Conservation (phyloP, 1,140 invertebrate species). For the Ips nitidus region DNA sequence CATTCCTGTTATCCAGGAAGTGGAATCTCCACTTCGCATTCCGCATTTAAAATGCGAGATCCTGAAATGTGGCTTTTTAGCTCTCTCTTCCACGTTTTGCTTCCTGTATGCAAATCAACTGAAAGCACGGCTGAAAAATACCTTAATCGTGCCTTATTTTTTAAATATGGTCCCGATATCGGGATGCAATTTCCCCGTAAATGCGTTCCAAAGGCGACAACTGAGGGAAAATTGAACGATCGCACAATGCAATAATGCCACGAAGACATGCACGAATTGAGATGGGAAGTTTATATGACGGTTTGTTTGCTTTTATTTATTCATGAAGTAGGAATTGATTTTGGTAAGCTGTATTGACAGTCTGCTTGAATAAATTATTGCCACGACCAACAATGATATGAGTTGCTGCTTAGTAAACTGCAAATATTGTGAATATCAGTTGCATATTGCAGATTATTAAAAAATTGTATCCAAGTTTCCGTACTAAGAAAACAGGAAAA, state of each 20-base stretch:
- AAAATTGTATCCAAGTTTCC: too few species aligned
- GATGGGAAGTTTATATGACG: not conserved
- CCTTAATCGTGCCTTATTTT: constrained; percentile 3
- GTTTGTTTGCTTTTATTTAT: too few species aligned
- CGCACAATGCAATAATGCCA: not conserved
- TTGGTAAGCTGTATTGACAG: too few species aligned
- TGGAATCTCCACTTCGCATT: not conserved
- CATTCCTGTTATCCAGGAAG: constrained; percentile 1
- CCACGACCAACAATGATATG: too few species aligned
- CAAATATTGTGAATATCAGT: too few species aligned
- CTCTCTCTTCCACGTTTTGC: not conserved
- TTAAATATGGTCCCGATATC: constrained; percentile 4
- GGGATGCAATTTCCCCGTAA: not conserved
- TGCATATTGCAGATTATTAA: too few species aligned
- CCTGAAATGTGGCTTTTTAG: constrained; percentile 3
- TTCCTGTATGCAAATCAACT: constrained; percentile 1
- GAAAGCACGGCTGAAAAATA: not conserved
- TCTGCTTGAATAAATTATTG: too few species aligned
- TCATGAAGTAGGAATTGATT: too few species aligned
- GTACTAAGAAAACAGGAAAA: too few species aligned
- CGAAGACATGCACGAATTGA: constrained; percentile 5
- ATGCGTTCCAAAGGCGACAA: not conserved
- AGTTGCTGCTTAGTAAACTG: too few species aligned
- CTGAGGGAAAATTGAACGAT: constrained; percentile 1
- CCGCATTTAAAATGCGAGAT: not conserved